These are phyloP conservation scores for Timandra comae DNA, from an alignment of 2,888 invertebrate genomes.

Conservation along the genomic window DNA sequence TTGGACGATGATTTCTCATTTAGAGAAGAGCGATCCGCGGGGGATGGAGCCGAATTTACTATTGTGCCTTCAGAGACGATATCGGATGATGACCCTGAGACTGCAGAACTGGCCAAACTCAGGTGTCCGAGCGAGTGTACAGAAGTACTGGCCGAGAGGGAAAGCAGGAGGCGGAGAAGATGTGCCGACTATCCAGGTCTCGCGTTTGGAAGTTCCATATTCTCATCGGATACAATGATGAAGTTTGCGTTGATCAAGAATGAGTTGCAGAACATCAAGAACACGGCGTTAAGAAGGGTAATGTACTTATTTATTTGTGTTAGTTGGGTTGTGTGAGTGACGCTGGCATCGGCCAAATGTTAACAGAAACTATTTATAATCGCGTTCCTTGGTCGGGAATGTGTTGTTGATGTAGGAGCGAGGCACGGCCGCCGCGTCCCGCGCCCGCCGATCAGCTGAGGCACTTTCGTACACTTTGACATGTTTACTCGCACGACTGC, in stretches of 20 bases:
- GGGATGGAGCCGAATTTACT: slow-evolving; percentile 63
- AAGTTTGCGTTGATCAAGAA: slow-evolving; percentile 97
- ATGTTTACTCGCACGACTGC: slow-evolving; percentile 62
- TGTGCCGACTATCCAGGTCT: slow-evolving; percentile 95
- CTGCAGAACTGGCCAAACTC: slow-evolving; percentile 87
- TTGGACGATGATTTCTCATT: slow-evolving; percentile 68
- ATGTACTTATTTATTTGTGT: slow-evolving; percentile 73
- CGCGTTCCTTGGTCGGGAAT: slow-evolving; percentile 48
- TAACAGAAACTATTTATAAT: slow-evolving; percentile 70
- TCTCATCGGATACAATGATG: slow-evolving; percentile 98
- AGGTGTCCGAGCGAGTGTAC: slow-evolving; percentile 93
- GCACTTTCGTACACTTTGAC: slow-evolving; percentile 61
- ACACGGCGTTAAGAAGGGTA: slow-evolving; percentile 97
- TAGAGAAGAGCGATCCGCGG: slow-evolving; percentile 62
- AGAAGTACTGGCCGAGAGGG: slow-evolving; percentile 91
- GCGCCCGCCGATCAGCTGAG: slow-evolving; percentile 72
- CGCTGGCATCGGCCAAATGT: slow-evolving; percentile 63
- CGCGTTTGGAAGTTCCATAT: slow-evolving; percentile 93
- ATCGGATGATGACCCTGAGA: slow-evolving; percentile 84
- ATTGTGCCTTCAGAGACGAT: slow-evolving; percentile 44
- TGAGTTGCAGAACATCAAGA: slow-evolving; percentile 98
- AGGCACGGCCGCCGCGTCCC: slow-evolving; percentile 33
- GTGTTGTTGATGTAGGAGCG: slow-evolving; percentile 45
- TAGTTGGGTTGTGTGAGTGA: slow-evolving; percentile 48
- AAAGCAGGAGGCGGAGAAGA: slow-evolving; percentile 84